A percentile compares a stretch with the other conserved stretches of the same genome.
Conservation (phyloP, 2,113 vertebrate genomes). For the Regulus satrapa region DNA sequence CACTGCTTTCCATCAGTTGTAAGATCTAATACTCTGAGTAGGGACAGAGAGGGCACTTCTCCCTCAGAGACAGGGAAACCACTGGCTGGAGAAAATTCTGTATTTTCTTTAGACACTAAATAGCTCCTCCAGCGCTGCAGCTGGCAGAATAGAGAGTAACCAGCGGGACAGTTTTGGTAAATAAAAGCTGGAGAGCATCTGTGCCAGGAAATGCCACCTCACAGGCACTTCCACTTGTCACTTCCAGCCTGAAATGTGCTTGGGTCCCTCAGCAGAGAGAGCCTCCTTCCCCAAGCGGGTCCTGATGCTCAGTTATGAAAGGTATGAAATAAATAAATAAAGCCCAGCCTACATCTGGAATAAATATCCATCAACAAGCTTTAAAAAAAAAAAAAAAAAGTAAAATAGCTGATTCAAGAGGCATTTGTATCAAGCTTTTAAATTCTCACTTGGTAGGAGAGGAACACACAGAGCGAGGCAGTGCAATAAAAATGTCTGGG, state of each 20-base stretch:
- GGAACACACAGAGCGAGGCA: neutral
- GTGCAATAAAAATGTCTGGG: neutral
- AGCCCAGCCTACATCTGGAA: slow-evolving; percentile 2
- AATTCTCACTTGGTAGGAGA: neutral
- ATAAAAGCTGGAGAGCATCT: neutral
- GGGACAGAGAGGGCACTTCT: neutral
- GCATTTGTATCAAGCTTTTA: neutral
- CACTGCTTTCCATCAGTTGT: neutral
- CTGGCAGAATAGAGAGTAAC: neutral
- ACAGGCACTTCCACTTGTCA: neutral
- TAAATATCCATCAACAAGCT: neutral
- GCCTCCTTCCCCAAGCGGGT: neutral
- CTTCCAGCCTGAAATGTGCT: neutral
- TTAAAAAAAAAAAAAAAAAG: neutral
- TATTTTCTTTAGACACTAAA: neutral
- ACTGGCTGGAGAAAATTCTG: neutral
- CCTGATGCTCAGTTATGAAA: neutral
- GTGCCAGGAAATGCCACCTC: neutral
- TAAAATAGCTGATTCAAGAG: neutral
- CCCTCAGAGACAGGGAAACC: neutral
- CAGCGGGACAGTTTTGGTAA: neutral
- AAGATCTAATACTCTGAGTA: neutral
- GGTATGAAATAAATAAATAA: neutral
- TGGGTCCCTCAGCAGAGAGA: neutral
- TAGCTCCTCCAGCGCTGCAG: neutral